A percentile compares a stretch with the other conserved stretches of the same genome.
These are phyloP conservation scores for Climacteris rufus DNA, from an alignment of 2,113 vertebrate species.

Conservation along the genomic window DNA sequence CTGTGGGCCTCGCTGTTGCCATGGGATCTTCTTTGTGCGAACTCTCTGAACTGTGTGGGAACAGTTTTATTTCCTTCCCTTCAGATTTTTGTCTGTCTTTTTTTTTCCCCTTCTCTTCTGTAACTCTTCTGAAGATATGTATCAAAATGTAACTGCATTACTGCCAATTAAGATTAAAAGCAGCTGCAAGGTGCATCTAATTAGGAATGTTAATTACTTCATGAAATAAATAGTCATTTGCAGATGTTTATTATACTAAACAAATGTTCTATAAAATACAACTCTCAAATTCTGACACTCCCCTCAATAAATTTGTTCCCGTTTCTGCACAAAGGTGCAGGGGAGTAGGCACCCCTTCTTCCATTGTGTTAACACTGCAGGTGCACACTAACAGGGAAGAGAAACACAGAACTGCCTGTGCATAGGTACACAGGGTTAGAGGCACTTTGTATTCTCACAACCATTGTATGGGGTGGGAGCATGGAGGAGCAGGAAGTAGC, in stretches of 20 bases:
- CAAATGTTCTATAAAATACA: conserved; percentile 50
- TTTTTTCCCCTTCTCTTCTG: not conserved
- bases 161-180: conserved; percentile 73
- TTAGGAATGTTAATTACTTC: conserved; percentile 77
- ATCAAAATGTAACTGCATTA: conserved; percentile 72
- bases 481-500: not conserved
- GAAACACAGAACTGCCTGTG: not conserved
- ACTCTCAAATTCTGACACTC: not conserved
- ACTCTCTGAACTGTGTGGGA: conserved; percentile 85
- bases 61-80: conserved; percentile 75
- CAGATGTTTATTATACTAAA: conserved; percentile 69
- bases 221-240: conserved; percentile 66
- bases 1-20: conserved; percentile 80
- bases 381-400: not conserved
- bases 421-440: not conserved
- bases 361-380: not conserved
- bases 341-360: not conserved
- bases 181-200: conserved; percentile 78
- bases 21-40: conserved; percentile 84
- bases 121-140: conserved; percentile 69
- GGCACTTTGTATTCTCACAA: not conserved
- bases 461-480: not conserved
- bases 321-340: not conserved
- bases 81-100: conserved; percentile 52
- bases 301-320: not conserved